Base-by-base conservation (phyloP, 2,888 invertebrate genomes). In the Diarsia rubi region DNA sequence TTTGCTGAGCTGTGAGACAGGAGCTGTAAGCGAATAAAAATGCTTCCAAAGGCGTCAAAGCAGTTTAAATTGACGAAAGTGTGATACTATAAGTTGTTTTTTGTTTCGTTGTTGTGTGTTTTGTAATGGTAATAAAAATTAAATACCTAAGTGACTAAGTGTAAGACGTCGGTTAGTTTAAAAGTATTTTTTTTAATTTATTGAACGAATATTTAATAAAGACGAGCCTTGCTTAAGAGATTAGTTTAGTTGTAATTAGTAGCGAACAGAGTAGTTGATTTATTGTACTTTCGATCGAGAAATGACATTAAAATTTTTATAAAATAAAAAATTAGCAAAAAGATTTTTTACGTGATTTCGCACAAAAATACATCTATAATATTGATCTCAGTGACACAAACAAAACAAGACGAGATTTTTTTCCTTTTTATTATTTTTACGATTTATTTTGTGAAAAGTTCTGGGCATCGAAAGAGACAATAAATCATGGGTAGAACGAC, bases 101-200 rank as follows among this genome's bases (percentile, higher is more conserved):
- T 95, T 93, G 94, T 95, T 96, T 96, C 93, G 90, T 95, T 96
- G 95, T 96, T 96, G 95, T 95, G 96, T 95, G 96, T 96, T 95
- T 95, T 95, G 94, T 94, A 95, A 93, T 94, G 92, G 94, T 92
- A 92, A 91, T 90, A 85, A 89, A 89, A 91, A 83, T 68, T 86
- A 82, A 77, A 90, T 95, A 37, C 37, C 37, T 37, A 95, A 93
- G 74, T 69, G 44, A 6, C 37, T 37, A 95, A 93, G 74, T 69
- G 44, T 96, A 95, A 95, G 95, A 75, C 89, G 90, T 93, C 92
- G 90, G 84, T 89, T 95, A 94, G 93, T 91, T 93, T 90, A 92
- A 88, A 85, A 79, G 83, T 62, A 21, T 88, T 81, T 88, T 88
- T 94, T 93, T 83, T 95, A 91, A 96, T 94, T 96, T 95, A 95